Base-by-base conservation (phyloP, 2,113 vertebrate species). In the Erythrocebus patas region DNA sequence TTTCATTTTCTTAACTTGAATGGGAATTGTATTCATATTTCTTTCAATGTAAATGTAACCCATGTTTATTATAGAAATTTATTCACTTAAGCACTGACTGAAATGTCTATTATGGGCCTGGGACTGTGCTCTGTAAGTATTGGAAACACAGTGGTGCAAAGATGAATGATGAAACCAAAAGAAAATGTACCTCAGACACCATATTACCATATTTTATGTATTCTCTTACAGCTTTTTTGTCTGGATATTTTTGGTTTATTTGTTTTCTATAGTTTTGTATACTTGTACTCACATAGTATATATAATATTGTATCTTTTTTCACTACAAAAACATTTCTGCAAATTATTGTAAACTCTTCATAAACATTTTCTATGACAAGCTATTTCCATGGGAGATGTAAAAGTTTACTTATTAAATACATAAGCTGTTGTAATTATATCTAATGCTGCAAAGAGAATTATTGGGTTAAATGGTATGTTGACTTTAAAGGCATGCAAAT, bases 311-410 rank as follows among this genome's bases (percentile, higher is more conserved):
- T 75, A 90, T 38, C 68, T 96, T 72, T 96, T 87, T 79, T 79
- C 22, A 72, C 45, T 84, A 91, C n/a, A 94, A 94, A 97, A 94
- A 64, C 38, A 93, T 64, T 86, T 93, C 73, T 48, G 96, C 38
- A 84, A 93, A 85, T 93, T 88, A 94, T 1, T 97, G 16, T 64
- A 85, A 91, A 94, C 64, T 97, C 52, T 93, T 94, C 59, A 92
- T 48, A 89, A 90, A 88, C 25, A 32, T 66, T 87, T 92, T 97
- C 38, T 92, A 61, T 84, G 59, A 79, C 32, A 66, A 86, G n/a
- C 9, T 90, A 86, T 82, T 96, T 93, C 78, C 73, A 76, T 80
- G 25, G 68, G 18, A 86, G 32, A 45, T 35, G n/a, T 5, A 94
- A 85, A 27, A 68, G 64, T 57, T 93, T 93, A 96, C 27, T 48